Evolutionary conservation across 2,113 vertebrate genomes (phyloP).

Genomic region (Stegostoma tigrinum): DNA sequence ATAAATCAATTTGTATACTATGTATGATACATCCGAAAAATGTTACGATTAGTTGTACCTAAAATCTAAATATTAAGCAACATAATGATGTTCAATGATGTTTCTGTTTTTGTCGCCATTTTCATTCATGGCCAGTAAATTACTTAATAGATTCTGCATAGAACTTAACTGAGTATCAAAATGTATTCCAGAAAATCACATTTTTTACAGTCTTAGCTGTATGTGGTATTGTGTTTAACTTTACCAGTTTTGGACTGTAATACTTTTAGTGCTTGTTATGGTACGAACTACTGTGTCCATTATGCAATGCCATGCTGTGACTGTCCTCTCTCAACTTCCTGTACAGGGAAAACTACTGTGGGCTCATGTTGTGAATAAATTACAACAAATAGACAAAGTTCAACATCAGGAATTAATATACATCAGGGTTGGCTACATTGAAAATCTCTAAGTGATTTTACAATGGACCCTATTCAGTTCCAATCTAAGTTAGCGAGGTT

Average conservation of each 20-base stretch:
- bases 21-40: not conserved
- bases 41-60: not conserved
- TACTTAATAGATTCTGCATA: not conserved
- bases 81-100: not conserved
- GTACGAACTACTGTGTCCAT: not conserved
- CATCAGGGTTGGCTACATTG: not conserved
- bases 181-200: not conserved
- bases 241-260: not conserved
- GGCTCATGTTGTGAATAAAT: not conserved
- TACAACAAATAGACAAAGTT: not conserved
- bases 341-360: slow-evolving; percentile 7
- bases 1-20: not conserved
- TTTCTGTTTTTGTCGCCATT: not conserved
- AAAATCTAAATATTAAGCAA: not conserved
- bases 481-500: not conserved
- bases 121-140: not conserved
- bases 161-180: not conserved
- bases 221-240: not conserved
- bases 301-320: not conserved
- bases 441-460: slow-evolving; percentile 25
- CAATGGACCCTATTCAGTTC: not conserved
- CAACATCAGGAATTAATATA: slow-evolving; percentile 27
- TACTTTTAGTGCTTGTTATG: not conserved
- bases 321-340: slow-evolving; percentile 9
- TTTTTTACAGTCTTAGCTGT: not conserved